Evolutionary conservation across 1,140 invertebrate species (phyloP), one percentile per base, ranked within the genome.

Genomic region (Pseudomyrmex sp.): DNA sequence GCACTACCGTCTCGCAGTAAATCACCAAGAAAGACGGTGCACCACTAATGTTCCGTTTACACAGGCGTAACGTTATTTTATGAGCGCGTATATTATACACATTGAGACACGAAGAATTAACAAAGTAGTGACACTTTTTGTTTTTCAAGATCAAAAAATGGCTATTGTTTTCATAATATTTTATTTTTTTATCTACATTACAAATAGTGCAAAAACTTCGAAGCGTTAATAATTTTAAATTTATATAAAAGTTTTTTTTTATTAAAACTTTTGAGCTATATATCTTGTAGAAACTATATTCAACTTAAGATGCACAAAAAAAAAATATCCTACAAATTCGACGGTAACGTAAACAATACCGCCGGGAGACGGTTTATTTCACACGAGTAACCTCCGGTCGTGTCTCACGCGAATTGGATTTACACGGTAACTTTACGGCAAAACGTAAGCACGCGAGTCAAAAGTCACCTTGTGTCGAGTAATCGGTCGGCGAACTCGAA

Each of bases 341-440:
- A 20, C 15, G 46, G 13, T 8, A 2, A 2, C 44, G 7, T n/a
- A 8, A 52, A 66, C 35, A 56, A 68, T 26, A 18, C 13, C 26
- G 18, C 1, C 62, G 75, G 18, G 75, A 26, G 68, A 58, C 9
- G 50, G 15, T 58, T 69, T 48, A 63, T 65, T 65, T 63, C 23
- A 23, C 20, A n/a, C 48, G 48, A 54, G n/a, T 44, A 58, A 26
- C 58, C 61, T 20, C 35, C 5, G 35, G 20, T 50, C 35, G 35
- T 7, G 54, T 59, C 48, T 58, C 56, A n/a, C 52, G 54, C 65
- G 20, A 79, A 79, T 70, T 69, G 58, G 76, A 79, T 79, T 70
- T 79, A 70, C 65, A 18, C 54, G 44, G 15, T 58, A 58, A 69
- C 63, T 58, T 58, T 13, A 8, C n/a, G 65, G 26, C 18, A 46